Base-by-base conservation (phyloP, 2,888 invertebrate species). In the Coelopa pilipes region DNA sequence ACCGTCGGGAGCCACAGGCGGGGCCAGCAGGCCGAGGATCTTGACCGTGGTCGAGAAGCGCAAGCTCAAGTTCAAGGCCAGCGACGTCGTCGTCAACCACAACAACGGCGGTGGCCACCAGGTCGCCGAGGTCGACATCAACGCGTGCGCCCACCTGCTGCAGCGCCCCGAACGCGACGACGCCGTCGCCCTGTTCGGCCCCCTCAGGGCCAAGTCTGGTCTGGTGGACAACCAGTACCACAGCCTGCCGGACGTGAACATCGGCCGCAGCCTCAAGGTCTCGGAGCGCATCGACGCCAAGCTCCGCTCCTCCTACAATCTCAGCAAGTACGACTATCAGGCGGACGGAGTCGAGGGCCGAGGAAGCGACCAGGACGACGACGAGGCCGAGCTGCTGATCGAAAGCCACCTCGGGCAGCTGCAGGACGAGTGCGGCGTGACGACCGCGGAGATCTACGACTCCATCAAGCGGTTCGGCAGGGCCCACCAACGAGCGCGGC, bases 261-360 rank as follows among this genome's bases (percentile, higher is more conserved):
- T 92, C 34, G 90, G 92, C 75, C 92, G 92, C 83, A 92, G 91
- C 82, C 89, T 93, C 76, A 90, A 92, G 80, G 92, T 92, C 82
- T 92, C 91, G 74, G 93, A 93, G 83, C 90, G 91, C 78, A 93
- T 93, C 80, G 93, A 93, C 84, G 91, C 91, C 73, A 92, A 93
- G 83, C 85, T 93, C 72, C 88, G 93, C 53, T 89, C 85, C 21
- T 87, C 86, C 13, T 87, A 87, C 77, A 84, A 87, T 67, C 75
- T 82, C 55, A 82, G 84, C 67, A 78, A 82, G 60, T 81, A 80
- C 81, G 68, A 70, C 60, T 17, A 53, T 24, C 57, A 72, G 10
- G 12, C 49, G 12, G 59, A 66, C 47, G 73, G 73, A 50, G n/a
- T 15, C 4, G 66, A 65, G 11, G 55, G 11, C 34, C 68, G 24